Conservation (phyloP, 2,797 vertebrate species). For the Clarias platycephalus region DNA sequence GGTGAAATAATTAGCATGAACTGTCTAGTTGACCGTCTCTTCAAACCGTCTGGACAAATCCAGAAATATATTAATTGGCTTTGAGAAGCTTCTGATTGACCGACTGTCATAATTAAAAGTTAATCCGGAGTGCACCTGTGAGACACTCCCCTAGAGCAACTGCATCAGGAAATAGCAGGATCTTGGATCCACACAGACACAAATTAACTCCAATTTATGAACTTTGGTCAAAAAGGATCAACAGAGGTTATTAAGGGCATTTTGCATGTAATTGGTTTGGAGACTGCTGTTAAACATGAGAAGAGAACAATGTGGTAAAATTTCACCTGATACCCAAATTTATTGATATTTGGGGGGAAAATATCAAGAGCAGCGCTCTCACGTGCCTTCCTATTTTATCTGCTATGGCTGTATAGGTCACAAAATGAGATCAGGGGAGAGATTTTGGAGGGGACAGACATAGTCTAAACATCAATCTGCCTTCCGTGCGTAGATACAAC, state of each 20-base stretch:
- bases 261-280: too few relatives aligned
- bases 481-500: too few relatives aligned
- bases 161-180: neutral
- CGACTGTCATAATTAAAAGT: neutral
- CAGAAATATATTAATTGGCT: neutral
- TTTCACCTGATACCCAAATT: too few relatives aligned
- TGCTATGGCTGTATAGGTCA: too few relatives aligned
- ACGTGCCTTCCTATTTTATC: too few relatives aligned
- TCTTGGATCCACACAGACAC: neutral
- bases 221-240: neutral
- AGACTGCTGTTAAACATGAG: too few relatives aligned
- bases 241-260: neutral
- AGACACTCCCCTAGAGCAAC: neutral
- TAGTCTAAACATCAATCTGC: too few relatives aligned
- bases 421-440: too few relatives aligned
- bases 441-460: too few relatives aligned
- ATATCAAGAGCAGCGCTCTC: too few relatives aligned
- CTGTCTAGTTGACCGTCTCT: neutral
- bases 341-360: too few relatives aligned
- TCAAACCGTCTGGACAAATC: neutral
- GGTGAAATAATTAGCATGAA: neutral
- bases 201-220: neutral
- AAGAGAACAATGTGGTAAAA: too few relatives aligned
- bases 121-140: neutral
- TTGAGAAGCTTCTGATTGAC: neutral